Conservation (phyloP, 2,113 vertebrate species). For the Rhynchomys soricoides region DNA sequence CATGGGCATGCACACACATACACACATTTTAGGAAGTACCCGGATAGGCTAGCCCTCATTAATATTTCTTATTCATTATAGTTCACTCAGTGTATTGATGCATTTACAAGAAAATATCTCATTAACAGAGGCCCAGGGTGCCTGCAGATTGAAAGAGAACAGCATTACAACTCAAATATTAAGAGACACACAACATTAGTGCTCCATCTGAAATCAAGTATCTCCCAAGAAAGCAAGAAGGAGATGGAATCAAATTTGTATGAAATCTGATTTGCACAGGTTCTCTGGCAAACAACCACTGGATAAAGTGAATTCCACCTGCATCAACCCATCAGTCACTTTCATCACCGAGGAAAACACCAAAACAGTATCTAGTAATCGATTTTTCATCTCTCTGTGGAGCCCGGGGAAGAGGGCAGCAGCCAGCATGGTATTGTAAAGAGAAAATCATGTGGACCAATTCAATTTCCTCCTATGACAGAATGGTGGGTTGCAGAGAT, state of each 20-base stretch:
- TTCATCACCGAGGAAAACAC: constrained; percentile 54
- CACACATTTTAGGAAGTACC: not conserved
- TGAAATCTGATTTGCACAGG: constrained; percentile 70
- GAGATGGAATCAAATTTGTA: constrained; percentile 63
- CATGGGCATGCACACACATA: too few relatives aligned
- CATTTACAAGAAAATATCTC: constrained; percentile 29
- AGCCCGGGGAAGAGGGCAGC: constrained; percentile 32
- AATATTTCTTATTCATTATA: constrained; percentile 41
- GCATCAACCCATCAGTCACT: constrained; percentile 62
- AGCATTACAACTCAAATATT: constrained; percentile 39
- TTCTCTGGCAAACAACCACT: constrained; percentile 52
- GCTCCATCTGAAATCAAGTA: constrained; percentile 26
- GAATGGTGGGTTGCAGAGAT: constrained; percentile 70
- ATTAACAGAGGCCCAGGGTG: constrained; percentile 23
- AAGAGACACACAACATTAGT: constrained; percentile 37
- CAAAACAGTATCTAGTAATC: constrained; percentile 61
- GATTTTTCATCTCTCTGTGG: constrained; percentile 58
- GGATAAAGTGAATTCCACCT: constrained; percentile 58
- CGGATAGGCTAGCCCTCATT: not conserved
- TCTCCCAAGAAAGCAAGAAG: constrained; percentile 20
- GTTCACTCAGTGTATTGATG: not conserved
- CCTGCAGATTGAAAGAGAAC: constrained; percentile 12
- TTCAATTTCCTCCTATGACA: constrained; percentile 75
- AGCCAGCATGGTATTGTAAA: constrained; percentile 56
- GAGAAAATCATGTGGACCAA: constrained; percentile 59